Conservation (phyloP, 2,888 invertebrate genomes). For the Carterocephalus palaemon region DNA sequence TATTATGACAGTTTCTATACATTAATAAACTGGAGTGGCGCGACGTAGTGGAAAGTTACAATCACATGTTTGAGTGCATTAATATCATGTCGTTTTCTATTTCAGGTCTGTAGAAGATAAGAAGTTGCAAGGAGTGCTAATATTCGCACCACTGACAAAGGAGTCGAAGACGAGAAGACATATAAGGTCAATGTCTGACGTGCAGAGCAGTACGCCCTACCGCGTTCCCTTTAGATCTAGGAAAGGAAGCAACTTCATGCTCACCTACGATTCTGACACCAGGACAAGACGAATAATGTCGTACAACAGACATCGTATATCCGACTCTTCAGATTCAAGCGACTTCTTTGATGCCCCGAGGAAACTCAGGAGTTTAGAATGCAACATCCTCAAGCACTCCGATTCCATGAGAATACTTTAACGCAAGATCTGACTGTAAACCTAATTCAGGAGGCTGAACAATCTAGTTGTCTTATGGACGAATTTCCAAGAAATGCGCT, state of each 20-base stretch:
- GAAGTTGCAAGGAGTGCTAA: slow-evolving; percentile 44
- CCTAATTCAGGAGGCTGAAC: slow-evolving; percentile 46
- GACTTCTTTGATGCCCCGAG: slow-evolving; percentile 53
- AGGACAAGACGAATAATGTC: slow-evolving; percentile 53
- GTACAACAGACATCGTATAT: slow-evolving; percentile 47
- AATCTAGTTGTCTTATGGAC: slow-evolving; percentile 42
- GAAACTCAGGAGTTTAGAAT: slow-evolving; percentile 55
- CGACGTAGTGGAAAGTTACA: too few relatives aligned
- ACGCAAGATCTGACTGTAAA: slow-evolving; percentile 42
- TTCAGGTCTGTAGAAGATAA: slow-evolving; percentile 63
- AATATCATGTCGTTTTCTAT: slow-evolving; percentile 35
- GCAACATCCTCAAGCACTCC: slow-evolving; percentile 64
- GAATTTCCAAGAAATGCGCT: neutral
- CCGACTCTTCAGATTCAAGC: slow-evolving; percentile 68
- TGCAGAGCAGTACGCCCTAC: slow-evolving; percentile 69
- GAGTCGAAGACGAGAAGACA: slow-evolving; percentile 64
- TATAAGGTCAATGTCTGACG: slow-evolving; percentile 73
- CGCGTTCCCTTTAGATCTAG: slow-evolving; percentile 57
- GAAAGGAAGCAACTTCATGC: slow-evolving; percentile 54
- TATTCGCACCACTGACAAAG: slow-evolving; percentile 60
- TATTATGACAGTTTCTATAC: too few relatives aligned
- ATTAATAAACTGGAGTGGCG: too few relatives aligned
- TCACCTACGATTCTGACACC: slow-evolving; percentile 69
- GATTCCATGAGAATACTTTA: slow-evolving; percentile 73
- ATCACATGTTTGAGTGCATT: too few relatives aligned